These are phyloP conservation scores for Morus bassanus DNA, from an alignment of 2,797 vertebrate species.

Conservation along the genomic window DNA sequence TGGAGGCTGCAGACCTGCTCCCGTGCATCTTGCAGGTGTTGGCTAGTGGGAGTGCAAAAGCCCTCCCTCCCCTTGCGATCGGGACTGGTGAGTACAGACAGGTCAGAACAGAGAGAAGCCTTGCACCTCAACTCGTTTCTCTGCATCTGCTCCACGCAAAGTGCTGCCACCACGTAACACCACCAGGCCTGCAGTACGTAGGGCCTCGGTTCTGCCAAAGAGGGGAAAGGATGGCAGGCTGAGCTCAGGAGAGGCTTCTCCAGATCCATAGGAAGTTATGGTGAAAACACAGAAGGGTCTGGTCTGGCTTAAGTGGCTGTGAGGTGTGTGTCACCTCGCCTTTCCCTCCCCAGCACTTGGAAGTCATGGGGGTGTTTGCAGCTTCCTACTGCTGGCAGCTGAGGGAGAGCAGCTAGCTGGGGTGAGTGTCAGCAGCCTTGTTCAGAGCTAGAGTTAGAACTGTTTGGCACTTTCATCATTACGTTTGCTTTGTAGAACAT, in stretches of 20 bases:
- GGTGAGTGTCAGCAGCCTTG: fast-evolving
- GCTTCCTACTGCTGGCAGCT: not conserved
- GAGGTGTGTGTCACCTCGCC: not conserved
- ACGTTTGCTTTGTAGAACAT: not conserved
- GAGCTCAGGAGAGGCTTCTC: not conserved
- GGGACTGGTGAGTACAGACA: not conserved
- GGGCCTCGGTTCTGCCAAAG: fast-evolving
- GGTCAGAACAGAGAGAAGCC: fast-evolving
- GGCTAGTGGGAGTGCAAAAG: not conserved
- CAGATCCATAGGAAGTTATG: fast-evolving
- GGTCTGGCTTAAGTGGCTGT: not conserved
- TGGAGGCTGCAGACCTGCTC: not conserved
- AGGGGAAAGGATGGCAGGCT: too few species aligned
- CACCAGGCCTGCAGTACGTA: fast-evolving
- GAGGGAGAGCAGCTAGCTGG: not conserved
- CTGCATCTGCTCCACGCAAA: fast-evolving
- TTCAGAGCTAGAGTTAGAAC: fast-evolving
- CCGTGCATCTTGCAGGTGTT: not conserved
- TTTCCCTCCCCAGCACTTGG: not conserved
- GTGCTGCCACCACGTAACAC: fast-evolving
- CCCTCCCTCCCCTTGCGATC: fast-evolving
- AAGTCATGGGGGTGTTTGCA: not conserved
- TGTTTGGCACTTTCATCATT: not conserved
- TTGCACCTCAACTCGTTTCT: fast-evolving
- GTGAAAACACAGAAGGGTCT: not conserved